Conservation (phyloP, 35 echinoderm and acorn worm species). For the Lytechinus pictus region DNA sequence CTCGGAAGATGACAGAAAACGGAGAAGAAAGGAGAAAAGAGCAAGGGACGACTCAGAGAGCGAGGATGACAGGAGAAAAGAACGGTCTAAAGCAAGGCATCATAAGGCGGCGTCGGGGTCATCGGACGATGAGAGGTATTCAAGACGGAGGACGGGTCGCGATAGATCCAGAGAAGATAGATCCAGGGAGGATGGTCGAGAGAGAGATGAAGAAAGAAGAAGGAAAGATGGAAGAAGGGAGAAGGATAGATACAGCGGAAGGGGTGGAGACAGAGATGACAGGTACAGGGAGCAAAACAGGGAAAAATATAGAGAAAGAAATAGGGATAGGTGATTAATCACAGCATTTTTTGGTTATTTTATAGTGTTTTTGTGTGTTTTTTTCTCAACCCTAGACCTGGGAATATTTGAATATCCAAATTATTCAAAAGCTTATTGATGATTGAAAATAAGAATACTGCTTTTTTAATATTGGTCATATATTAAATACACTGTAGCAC, state of each 20-base stretch:
- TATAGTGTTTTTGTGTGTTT: too few relatives aligned
- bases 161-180: conserved; percentile 47
- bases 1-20: not conserved
- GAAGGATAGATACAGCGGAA: conserved; percentile 1
- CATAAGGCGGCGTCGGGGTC: not conserved
- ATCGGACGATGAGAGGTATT: not conserved
- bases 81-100: not conserved
- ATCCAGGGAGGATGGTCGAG: not conserved
- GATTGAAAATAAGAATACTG: too few relatives aligned
- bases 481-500: too few relatives aligned
- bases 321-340: not conserved
- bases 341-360: not conserved
- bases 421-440: too few relatives aligned
- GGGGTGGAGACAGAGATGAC: conserved; percentile 12
- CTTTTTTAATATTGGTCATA: too few relatives aligned
- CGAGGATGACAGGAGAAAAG: not conserved
- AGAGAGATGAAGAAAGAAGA: conserved; percentile 29
- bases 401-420: too few relatives aligned
- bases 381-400: too few relatives aligned
- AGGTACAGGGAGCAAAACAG: not conserved
- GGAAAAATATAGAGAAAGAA: conserved; percentile 42
- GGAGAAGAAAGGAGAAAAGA: not conserved
- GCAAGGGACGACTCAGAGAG: conserved; percentile 14
- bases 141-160: not conserved
- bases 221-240: conserved; percentile 36